Percentiles rank a stretch among this genome's conserved stretches.
Conservation (phyloP, 1,140 invertebrate species). For the Drosophila parabipectinata region DNA sequence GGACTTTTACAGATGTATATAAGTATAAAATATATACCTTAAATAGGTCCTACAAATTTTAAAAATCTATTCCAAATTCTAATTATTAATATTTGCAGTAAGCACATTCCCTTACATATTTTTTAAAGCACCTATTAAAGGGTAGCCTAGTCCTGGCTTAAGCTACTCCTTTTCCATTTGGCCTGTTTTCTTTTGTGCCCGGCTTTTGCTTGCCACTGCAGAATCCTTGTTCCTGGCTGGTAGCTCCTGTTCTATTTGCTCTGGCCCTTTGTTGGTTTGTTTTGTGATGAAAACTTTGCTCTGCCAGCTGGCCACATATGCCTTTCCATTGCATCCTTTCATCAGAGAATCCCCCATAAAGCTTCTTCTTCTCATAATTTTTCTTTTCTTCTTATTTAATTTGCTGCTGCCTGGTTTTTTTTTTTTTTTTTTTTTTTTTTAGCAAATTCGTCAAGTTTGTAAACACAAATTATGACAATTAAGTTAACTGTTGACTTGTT, state of each 20-base stretch:
- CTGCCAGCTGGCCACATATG: constrained; percentile 68
- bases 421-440: constrained; percentile 20
- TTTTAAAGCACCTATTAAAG: not conserved
- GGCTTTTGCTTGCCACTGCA: constrained; percentile 44
- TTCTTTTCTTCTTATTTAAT: constrained; percentile 14
- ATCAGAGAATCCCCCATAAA: not conserved
- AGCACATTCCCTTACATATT: not conserved
- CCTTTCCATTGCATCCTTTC: constrained; percentile 23
- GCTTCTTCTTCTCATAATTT: constrained; percentile 2
- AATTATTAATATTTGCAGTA: too few relatives aligned
- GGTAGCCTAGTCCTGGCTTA: constrained; percentile 1
- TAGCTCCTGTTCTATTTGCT: constrained; percentile 67
- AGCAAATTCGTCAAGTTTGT: constrained; percentile 76
- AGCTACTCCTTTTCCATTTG: constrained; percentile 11
- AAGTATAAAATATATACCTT: not conserved
- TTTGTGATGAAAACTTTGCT: constrained; percentile 61
- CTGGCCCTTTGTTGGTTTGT: constrained; percentile 75
- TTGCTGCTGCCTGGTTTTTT: not conserved
- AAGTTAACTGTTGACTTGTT: constrained; percentile 73
- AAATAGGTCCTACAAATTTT: too few relatives aligned
- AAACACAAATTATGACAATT: constrained; percentile 82
- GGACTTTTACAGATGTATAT: too few relatives aligned
- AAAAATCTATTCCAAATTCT: too few relatives aligned
- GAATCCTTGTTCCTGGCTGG: constrained; percentile 41
- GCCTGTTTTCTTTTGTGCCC: constrained; percentile 34